A percentile compares a stretch with the other conserved stretches of the same genome.
phyloP scores from a whole-genome alignment of 2,113 vertebrate species.

The Pao palembangensis region DNA sequence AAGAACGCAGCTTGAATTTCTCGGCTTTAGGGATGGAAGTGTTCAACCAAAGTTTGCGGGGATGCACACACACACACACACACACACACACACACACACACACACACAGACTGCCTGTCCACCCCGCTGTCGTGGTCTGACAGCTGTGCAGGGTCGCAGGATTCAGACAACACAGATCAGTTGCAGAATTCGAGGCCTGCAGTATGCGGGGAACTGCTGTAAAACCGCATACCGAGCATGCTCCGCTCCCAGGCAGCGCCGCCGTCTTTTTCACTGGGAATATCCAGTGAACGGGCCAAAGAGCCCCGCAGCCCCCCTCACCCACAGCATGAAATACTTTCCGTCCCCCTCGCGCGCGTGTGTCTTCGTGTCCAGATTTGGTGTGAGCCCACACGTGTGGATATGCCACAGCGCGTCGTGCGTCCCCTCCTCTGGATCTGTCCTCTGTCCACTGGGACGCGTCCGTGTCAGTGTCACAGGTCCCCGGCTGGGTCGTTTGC shows the following conservation, averaged over 20 bases:
- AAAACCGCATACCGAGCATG: conserved; percentile 69
- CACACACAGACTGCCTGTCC: conserved; percentile 22
- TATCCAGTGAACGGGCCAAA: conserved; percentile 25
- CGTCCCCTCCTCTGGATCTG: neutral
- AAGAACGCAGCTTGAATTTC: conserved; percentile 30
- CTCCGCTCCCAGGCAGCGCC: conserved; percentile 55
- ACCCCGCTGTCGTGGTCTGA: conserved; percentile 48
- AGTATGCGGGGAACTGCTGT: conserved; percentile 69
- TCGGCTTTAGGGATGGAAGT: conserved; percentile 50
- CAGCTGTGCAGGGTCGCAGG: conserved; percentile 72
- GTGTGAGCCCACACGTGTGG: conserved; percentile 7
- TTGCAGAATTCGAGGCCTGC: conserved; percentile 72
- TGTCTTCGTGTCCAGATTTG: conserved; percentile 28
- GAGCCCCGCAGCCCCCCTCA: neutral
- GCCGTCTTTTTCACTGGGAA: conserved; percentile 42
- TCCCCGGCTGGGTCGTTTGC: conserved; percentile 26
- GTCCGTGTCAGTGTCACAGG: conserved; percentile 37
- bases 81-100: conserved; percentile 29
- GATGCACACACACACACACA: conserved; percentile 21
- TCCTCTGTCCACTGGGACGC: conserved; percentile 36
- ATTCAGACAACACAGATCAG: conserved; percentile 72
- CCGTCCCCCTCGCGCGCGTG: conserved; percentile 1
- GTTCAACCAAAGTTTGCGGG: conserved; percentile 25
- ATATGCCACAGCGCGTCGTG: neutral
- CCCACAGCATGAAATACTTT: neutral